These are phyloP conservation scores for Rotaria socialis DNA, from an alignment of 2,888 invertebrate genomes.

Conservation along the genomic window DNA sequence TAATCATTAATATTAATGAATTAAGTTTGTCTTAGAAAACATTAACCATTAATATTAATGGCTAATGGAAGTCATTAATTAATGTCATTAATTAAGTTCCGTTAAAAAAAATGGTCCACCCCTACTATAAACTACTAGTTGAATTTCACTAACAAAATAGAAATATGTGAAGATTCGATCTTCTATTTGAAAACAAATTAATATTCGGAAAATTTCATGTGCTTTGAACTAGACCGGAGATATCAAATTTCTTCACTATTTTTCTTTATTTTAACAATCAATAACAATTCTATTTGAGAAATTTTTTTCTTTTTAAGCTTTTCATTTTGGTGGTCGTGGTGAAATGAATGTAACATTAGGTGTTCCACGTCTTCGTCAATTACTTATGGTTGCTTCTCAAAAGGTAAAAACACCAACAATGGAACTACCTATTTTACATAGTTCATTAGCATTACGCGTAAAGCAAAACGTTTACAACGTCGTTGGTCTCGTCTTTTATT, in stretches of 20 bases:
- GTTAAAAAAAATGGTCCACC: no score
- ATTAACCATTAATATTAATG: no score
- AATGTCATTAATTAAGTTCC: no score
- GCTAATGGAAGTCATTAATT: no score
- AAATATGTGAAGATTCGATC: no score
- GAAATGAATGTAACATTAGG: constrained; percentile 99
- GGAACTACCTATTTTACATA: constrained; percentile 75
- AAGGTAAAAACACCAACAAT: constrained; percentile 90
- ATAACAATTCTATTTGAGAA: constrained; percentile 56
- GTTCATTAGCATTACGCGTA: constrained; percentile 62
- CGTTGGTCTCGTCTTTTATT: constrained; percentile 35
- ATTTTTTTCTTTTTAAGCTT: constrained; percentile 66
- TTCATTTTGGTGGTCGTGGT: constrained; percentile 98
- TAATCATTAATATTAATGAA: no score
- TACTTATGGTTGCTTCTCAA: constrained; percentile 86
- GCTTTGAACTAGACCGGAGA: no score
- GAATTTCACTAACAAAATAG: no score
- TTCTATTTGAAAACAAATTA: no score
- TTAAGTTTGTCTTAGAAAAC: no score
- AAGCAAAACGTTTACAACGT: constrained; percentile 21
- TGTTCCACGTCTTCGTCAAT: constrained; percentile 91
- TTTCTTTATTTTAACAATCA: constrained; percentile 56
- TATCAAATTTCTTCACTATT: neutral
- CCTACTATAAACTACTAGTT: no score
- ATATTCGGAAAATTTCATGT: no score